These are phyloP conservation scores for Acanthochromis polyacanthus DNA, from an alignment of 2,113 vertebrate species.

Conservation along the genomic window DNA sequence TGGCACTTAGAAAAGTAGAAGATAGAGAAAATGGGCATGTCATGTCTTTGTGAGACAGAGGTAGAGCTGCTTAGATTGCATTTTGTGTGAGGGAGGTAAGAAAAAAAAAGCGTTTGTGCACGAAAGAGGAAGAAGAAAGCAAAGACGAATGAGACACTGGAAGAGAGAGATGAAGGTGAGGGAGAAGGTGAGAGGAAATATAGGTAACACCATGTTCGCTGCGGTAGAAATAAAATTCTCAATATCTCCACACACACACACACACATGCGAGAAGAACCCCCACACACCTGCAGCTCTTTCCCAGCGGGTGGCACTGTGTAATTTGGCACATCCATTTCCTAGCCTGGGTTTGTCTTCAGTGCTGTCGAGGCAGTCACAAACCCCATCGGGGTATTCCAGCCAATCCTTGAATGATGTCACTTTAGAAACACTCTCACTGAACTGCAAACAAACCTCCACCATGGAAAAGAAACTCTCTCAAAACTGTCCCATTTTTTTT, in stretches of 20 bases:
- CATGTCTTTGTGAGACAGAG: slow-evolving; percentile 27
- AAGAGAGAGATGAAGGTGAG: slow-evolving; percentile 41
- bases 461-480: slow-evolving; percentile 36
- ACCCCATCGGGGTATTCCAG: slow-evolving; percentile 65
- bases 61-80: slow-evolving; percentile 32
- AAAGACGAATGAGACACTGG: slow-evolving; percentile 36
- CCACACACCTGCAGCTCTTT: slow-evolving; percentile 54
- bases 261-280: slow-evolving; percentile 19
- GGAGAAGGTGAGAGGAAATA: slow-evolving; percentile 46
- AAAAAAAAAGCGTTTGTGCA: slow-evolving; percentile 23
- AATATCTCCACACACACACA: slow-evolving; percentile 21
- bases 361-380: slow-evolving; percentile 70
- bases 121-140: slow-evolving; percentile 19
- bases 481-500: slow-evolving; percentile 36
- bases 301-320: slow-evolving; percentile 75
- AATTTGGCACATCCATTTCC: slow-evolving; percentile 82
- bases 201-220: slow-evolving; percentile 49
- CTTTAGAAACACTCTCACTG: slow-evolving; percentile 59
- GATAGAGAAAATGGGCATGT: slow-evolving; percentile 31
- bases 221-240: slow-evolving; percentile 60
- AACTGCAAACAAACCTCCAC: slow-evolving; percentile 65
- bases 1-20: slow-evolving; percentile 7
- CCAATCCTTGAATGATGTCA: slow-evolving; percentile 70
- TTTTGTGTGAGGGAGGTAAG: slow-evolving; percentile 27
- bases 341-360: slow-evolving; percentile 66